A percentile compares a stretch with the other conserved stretches of the same genome.
Evolutionary conservation across 2,113 vertebrate species (phyloP).

Genomic region (Ploceus nigricollis): DNA sequence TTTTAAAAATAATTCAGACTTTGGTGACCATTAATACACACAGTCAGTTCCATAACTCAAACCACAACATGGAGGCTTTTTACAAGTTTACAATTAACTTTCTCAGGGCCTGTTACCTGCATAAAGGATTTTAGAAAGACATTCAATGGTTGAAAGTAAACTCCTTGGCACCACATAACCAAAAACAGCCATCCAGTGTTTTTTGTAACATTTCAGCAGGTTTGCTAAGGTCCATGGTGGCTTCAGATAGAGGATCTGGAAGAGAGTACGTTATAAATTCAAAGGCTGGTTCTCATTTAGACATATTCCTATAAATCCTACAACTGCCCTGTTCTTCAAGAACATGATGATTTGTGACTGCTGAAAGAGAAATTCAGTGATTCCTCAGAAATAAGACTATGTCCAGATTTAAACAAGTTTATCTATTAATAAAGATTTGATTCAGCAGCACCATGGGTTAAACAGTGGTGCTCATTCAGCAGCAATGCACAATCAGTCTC

Average conservation of each 20-base stretch:
- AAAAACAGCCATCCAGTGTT: constrained; percentile 93
- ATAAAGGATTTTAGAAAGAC: constrained; percentile 75
- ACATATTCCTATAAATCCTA: background rate
- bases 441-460: background rate
- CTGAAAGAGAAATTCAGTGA: background rate
- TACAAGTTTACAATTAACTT: background rate
- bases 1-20: background rate
- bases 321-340: background rate
- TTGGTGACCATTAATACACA: background rate
- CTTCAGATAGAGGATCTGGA: constrained; percentile 85
- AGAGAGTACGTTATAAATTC: background rate
- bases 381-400: background rate
- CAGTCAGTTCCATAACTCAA: background rate
- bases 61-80: background rate
- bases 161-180: constrained; percentile 79
- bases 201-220: constrained; percentile 84
- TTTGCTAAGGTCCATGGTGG: constrained; percentile 87
- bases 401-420: background rate
- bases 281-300: background rate
- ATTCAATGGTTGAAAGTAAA: constrained; percentile 73
- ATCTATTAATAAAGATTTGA: background rate
- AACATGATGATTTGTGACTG: background rate
- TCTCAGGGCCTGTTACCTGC: constrained; percentile 73
- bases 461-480: background rate
- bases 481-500: background rate